Base-by-base conservation (phyloP, 1,140 invertebrate genomes). In the Sycobia sp. region DNA sequence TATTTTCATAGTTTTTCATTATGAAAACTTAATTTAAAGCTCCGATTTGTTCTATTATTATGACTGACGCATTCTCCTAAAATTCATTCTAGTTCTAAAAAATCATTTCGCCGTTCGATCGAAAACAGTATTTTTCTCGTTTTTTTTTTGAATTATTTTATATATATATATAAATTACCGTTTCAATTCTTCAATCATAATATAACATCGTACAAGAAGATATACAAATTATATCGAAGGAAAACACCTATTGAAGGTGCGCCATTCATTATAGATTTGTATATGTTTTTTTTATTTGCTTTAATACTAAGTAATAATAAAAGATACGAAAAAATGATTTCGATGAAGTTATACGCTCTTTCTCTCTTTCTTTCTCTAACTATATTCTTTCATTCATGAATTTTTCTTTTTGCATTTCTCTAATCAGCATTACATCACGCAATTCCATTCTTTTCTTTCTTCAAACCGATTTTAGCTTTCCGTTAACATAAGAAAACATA, bases 121-220 rank as follows among this genome's bases (percentile, higher is more conserved):
- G 10, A 23, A 54, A 54, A 34, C 25, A 44, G 23, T 25, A 34
- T 16, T 54, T 23, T 54, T 46, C 41, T 36, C 18, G 16, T 4
- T 36, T 1, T 18, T 23, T 14, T 14, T 5, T 43, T 1, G 18
- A 49, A 49, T 29, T 4, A 65, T 62, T 47, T 54, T 56, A 39
- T 49, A 49, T 56, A 18, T 56, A 36, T 44, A 57, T 25, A 63
- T 38, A 27, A 59, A 43, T 36, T 34, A 14, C n/a, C 39, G 46
- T 13, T 16, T 49, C 22, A 16, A 49, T 27, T 25, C 46, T 39
- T 14, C n/a, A 50, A 22, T 47, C 34, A 46, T 27, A 20, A 46
- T 46, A 57, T 46, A 57, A 57, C 55, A 49, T 59, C 56, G 46
- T 49, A 59, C 46, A 49, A 59, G 56, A 59, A 22, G 56, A 51